phyloP scores from a whole-genome alignment of 2,888 invertebrate species.

The Drosophila anomalata region DNA sequence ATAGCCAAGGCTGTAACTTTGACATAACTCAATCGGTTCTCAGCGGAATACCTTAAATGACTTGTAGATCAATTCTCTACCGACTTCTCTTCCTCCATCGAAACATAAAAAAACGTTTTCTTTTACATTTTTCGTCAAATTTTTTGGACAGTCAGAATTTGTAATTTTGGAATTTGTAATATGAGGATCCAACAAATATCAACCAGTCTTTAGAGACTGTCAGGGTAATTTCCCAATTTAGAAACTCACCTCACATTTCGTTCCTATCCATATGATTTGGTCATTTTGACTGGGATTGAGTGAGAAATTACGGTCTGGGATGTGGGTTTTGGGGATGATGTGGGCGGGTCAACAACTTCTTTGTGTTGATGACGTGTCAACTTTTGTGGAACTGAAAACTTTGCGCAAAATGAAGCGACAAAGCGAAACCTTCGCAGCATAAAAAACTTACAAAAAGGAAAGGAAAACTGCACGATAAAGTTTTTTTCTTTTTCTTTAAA shows the following conservation, averaged over 20 bases:
- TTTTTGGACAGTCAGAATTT: too few species aligned
- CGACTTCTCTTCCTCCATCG: too few species aligned
- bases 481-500: conserved; percentile 64
- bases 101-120: too few species aligned
- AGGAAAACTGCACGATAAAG: conserved; percentile 62
- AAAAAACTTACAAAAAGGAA: conserved; percentile 27
- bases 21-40: too few species aligned
- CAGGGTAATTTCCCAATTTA: too few species aligned
- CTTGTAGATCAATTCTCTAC: neutral
- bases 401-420: conserved; percentile 69
- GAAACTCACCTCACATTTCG: conserved; percentile 50
- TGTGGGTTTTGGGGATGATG: neutral
- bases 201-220: too few species aligned
- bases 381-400: conserved; percentile 64
- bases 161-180: too few species aligned
- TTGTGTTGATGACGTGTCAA: conserved; percentile 75
- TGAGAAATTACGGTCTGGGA: neutral
- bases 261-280: conserved; percentile 45
- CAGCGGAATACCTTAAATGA: neutral
- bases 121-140: too few species aligned
- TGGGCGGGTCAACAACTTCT: conserved; percentile 37
- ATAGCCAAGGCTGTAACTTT: too few species aligned
- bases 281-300: conserved; percentile 49
- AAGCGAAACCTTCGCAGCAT: conserved; percentile 54
- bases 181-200: too few species aligned